phyloP scores from a whole-genome alignment of 35 echinoderm and acorn worm species.

The Apostichopus californicus region DNA sequence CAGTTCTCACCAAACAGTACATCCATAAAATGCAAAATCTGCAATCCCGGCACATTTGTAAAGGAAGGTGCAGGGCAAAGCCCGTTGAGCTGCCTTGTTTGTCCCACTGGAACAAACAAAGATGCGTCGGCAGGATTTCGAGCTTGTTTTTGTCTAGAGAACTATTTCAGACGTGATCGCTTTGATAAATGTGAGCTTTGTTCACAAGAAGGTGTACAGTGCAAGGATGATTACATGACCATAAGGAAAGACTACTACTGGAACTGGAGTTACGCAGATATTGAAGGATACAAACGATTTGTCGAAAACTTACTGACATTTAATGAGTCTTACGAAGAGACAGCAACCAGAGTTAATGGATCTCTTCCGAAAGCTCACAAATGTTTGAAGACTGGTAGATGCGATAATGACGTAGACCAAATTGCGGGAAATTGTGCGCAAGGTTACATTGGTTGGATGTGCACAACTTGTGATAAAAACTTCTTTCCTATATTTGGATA shows the following conservation, averaged over 20 bases:
- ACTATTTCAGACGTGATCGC: slow-evolving; percentile 50
- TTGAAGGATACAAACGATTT: slow-evolving; percentile 28
- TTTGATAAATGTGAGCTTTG: slow-evolving; percentile 56
- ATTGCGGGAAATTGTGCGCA: not conserved
- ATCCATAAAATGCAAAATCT: slow-evolving; percentile 37
- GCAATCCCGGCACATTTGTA: slow-evolving; percentile 58
- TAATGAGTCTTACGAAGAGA: not conserved
- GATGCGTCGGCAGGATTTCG: slow-evolving; percentile 40
- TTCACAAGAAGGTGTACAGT: slow-evolving; percentile 32
- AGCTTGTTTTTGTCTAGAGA: slow-evolving; percentile 64
- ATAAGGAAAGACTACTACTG: slow-evolving; percentile 50
- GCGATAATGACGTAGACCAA: not conserved
- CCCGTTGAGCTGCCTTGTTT: slow-evolving; percentile 47
- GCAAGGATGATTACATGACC: slow-evolving; percentile 25
- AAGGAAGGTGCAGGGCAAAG: not conserved
- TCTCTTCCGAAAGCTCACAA: slow-evolving; percentile 13
- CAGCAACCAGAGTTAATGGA: not conserved
- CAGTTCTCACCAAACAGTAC: not conserved
- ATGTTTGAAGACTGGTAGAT: not conserved
- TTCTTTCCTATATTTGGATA: slow-evolving; percentile 4
- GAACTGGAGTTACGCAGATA: not conserved
- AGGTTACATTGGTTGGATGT: slow-evolving; percentile 32
- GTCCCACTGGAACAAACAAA: slow-evolving; percentile 63
- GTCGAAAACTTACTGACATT: slow-evolving; percentile 1
- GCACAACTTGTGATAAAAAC: not conserved